These are phyloP conservation scores for Takifugu ocellatus DNA, from an alignment of 2,797 vertebrate genomes.

Conservation along the genomic window DNA sequence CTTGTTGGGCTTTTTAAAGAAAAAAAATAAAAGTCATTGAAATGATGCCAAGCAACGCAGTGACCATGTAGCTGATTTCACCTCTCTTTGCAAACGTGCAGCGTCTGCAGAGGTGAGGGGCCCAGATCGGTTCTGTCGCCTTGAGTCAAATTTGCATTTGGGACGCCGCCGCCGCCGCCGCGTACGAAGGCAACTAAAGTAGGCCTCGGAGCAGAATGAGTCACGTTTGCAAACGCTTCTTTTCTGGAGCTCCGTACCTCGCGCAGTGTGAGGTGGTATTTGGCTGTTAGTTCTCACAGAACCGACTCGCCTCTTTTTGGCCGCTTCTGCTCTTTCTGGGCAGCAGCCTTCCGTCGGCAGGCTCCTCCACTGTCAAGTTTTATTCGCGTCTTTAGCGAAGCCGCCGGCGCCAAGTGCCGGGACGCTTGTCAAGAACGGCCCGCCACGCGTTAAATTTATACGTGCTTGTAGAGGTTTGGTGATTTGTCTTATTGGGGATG, in stretches of 20 bases:
- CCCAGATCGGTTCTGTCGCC: no score
- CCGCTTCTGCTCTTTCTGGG: slow-evolving; percentile 29
- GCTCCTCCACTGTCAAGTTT: slow-evolving; percentile 57
- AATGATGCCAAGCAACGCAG: no score
- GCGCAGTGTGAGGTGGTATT: slow-evolving; percentile 33
- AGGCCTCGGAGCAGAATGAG: no score
- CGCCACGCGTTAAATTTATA: slow-evolving; percentile 61
- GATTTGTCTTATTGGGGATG: slow-evolving; percentile 27
- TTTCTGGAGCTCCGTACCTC: slow-evolving; percentile 22
- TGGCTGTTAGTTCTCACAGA: slow-evolving; percentile 34
- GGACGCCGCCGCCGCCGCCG: no score
- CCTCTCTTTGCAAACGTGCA: no score
- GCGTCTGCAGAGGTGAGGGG: no score
- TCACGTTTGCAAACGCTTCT: background rate
- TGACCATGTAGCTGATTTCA: no score
- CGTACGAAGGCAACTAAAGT: no score
- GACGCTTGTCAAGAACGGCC: slow-evolving; percentile 59
- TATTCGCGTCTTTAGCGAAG: slow-evolving; percentile 67
- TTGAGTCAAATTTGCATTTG: no score
- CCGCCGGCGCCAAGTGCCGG: slow-evolving; percentile 51
- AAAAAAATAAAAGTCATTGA: no score
- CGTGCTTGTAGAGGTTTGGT: slow-evolving; percentile 46
- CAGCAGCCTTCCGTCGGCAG: slow-evolving; percentile 61
- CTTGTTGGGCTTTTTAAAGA: no score
- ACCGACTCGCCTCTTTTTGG: slow-evolving; percentile 33